These are phyloP conservation scores for Eurystomus glaucurus DNA, from an alignment of 2,797 vertebrate genomes.

Conservation along the genomic window DNA sequence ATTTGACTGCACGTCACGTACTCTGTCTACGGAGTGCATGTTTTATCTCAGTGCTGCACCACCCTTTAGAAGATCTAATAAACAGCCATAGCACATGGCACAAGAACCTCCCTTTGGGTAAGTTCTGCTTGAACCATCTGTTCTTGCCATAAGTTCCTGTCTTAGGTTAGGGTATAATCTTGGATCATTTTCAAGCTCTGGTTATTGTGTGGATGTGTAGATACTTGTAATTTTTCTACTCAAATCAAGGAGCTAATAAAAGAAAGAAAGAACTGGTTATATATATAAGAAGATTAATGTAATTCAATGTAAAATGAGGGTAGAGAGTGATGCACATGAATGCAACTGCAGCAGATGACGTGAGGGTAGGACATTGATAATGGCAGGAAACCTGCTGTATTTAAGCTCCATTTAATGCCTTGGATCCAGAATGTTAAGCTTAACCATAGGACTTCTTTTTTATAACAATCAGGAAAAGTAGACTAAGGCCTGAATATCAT, in stretches of 20 bases:
- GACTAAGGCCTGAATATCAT: neutral
- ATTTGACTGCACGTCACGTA: conserved; percentile 82
- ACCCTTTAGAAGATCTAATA: conserved; percentile 73
- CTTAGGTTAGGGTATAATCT: conserved; percentile 42
- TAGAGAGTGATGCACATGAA: neutral
- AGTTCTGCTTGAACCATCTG: conserved; percentile 78
- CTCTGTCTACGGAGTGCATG: conserved; percentile 67
- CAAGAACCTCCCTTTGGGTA: conserved; percentile 69
- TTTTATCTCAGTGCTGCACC: conserved; percentile 67
- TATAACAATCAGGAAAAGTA: neutral
- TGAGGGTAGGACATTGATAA: neutral
- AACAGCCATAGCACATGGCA: conserved; percentile 63
- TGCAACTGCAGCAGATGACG: neutral
- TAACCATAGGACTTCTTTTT: neutral
- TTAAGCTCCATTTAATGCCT: neutral
- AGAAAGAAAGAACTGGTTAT: neutral
- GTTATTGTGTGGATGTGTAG: neutral
- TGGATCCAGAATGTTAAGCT: neutral
- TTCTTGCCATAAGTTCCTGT: conserved; percentile 68
- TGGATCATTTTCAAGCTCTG: conserved; percentile 46
- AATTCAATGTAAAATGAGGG: neutral
- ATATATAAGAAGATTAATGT: neutral
- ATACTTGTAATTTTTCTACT: conserved; percentile 25
- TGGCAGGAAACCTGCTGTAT: neutral
- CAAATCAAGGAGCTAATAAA: conserved; percentile 15